Evolutionary conservation across 2,797 vertebrate species (phyloP), one percentile per base, ranked within the genome.

Genomic region (Cheirogaleus major): DNA sequence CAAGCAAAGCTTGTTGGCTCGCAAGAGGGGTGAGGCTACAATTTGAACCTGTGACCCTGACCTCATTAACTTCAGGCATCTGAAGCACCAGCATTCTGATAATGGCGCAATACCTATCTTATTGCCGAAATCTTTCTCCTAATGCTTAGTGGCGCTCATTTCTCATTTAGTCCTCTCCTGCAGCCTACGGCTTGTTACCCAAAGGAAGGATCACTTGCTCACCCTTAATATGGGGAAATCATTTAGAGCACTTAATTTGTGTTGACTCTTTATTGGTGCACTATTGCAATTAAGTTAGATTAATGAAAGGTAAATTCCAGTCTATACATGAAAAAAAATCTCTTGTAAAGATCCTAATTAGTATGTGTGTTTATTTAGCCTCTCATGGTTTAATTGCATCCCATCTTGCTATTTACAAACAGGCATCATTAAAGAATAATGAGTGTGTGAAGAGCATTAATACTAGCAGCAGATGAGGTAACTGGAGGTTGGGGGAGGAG

Each of bases 291-390:
- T 99, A 99, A 98, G 97, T 98, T 98, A 98, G 98, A 98, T 98
- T 99, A 99, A 99, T 99, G 99, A 99, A 99, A 99, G 98, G 98
- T 99, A 99, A 99, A 99, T 99, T 98, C 97, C 98, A 99, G 87
- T 97, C 98, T 96, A 97, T 97, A 97, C 91, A 79, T 98, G 93
- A 79, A 97, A 97, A 97, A 95, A 97, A 95, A 96, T 98, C 96
- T 97, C 98, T 96, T 97, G 98, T 98, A 98, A 98, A 98, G 98
- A 98, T 97, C 97, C 98, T 98, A 98, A 99, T 99, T 99, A 99
- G 98, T 96, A 92, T 98, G 97, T 98, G 97, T 99, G 98, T 99
- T 98, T 99, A 97, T 98, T 99, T 98, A 98, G 98, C 97, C 81
- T 98, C 98, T 98, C 99, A 97, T 98, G 98, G 98, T 98, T 98